Base-by-base conservation (phyloP, 2,113 vertebrate genomes). In the Spermophilus dauricus region DNA sequence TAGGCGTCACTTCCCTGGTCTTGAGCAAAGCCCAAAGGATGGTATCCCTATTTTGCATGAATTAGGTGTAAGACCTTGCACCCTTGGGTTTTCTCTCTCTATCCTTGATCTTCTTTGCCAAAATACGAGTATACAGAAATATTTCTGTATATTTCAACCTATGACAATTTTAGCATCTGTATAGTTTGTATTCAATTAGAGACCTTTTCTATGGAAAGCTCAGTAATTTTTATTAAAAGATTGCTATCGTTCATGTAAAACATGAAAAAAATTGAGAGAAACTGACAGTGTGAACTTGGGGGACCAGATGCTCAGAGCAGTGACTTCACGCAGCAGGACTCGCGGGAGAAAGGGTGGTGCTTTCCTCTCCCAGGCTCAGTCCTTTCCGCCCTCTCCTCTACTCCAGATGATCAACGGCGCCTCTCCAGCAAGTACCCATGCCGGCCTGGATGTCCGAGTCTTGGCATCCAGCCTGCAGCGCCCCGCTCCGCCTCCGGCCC, bases 141-240 rank as follows among this genome's bases (percentile, higher is more conserved):
- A 93, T 95, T 98, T 98, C 98, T 99, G 98, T 98, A 98, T 98
- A 96, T 98, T 98, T 98, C 98, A 98, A 84, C 96, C 92, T 97
- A 94, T 84, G 96, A 98, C 98, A 92, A 94, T 98, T 98, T 98
- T 98, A 98, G 97, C 98, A 98, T 98, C 98, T 98, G 97, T 98
- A 98, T 98, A 98, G 98, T 98, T 99, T 98, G 95, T 98, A 98
- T 98, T 98, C 98, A 98, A 92, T 98, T 98, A 98, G 98, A 99
- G 97, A 98, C 98, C 98, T 98, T 99, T 99, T 99, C 98, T 99
- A 97, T 99, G 99, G 99, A 98, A 99, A 99, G 98, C 98, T 98
- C 97, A 98, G 98, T 98, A 98, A 98, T 99, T 99, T 99, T 99
- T 99, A 99, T 98, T 98, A 98, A 98, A 99, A 99, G 98, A 98